Conservation (phyloP, 2,888 invertebrate genomes). For the Catocala nupta region DNA sequence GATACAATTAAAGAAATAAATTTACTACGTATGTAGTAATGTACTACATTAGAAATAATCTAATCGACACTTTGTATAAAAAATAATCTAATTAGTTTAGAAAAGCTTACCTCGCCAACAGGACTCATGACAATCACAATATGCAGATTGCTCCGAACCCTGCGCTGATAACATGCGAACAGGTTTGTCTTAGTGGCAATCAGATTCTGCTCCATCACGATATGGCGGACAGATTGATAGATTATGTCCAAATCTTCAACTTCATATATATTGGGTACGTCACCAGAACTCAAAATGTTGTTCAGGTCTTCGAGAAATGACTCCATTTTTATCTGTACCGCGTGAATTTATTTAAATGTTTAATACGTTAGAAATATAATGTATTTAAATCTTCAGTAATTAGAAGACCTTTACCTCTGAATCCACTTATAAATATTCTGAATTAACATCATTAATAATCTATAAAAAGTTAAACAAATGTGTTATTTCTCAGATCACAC, state of each 20-base stretch:
- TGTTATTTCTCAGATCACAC: too few relatives aligned
- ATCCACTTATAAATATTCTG: too few relatives aligned
- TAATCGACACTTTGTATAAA: too few relatives aligned
- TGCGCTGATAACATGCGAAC: conserved; percentile 93
- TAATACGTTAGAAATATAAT: too few relatives aligned
- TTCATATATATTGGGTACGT: conserved; percentile 95
- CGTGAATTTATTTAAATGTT: neutral
- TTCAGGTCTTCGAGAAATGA: conserved; percentile 96
- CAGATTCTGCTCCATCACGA: conserved; percentile 91
- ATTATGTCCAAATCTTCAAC: conserved; percentile 93
- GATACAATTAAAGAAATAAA: too few relatives aligned
- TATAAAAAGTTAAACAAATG: too few relatives aligned
- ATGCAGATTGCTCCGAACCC: conserved; percentile 94
- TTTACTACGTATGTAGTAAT: too few relatives aligned
- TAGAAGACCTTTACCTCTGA: too few relatives aligned
- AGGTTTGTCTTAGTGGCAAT: conserved; percentile 94
- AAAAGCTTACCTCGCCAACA: conserved; percentile 89
- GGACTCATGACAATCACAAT: conserved; percentile 92
- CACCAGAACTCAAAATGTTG: conserved; percentile 95
- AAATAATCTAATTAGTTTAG: neutral
- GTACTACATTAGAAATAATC: too few relatives aligned
- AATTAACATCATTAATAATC: too few relatives aligned
- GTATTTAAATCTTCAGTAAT: too few relatives aligned
- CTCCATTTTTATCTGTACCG: conserved; percentile 93
- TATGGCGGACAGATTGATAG: conserved; percentile 91